Conservation (phyloP, 2,888 invertebrate genomes). For the Lobophora halterata region DNA sequence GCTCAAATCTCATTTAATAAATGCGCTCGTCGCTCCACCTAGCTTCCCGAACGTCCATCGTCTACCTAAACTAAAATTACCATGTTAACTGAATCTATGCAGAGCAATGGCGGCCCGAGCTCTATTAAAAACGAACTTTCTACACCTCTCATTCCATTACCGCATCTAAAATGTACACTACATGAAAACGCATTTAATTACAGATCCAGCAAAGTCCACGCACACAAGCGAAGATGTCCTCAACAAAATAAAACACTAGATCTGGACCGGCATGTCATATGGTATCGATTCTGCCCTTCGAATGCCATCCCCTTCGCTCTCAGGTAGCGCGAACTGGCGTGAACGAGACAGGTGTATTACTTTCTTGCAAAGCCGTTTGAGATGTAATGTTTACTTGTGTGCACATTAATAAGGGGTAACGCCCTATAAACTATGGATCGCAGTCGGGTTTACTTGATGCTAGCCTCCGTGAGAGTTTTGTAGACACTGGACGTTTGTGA, state of each 20-base stretch:
- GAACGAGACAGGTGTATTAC: constrained; percentile 17
- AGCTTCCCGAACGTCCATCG: too few species aligned
- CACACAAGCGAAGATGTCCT: constrained; percentile 58
- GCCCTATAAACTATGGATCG: constrained; percentile 40
- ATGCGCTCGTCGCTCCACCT: too few species aligned
- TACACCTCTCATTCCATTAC: too few species aligned
- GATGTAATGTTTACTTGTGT: constrained; percentile 53
- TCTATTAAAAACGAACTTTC: too few species aligned
- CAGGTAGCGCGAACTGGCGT: constrained; percentile 31
- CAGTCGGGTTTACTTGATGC: constrained; percentile 5
- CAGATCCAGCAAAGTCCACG: constrained; percentile 18
- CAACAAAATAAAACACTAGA: constrained; percentile 70
- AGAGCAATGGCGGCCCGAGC: too few species aligned
- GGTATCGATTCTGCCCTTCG: constrained; percentile 71
- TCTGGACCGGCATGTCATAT: constrained; percentile 62
- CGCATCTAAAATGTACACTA: too few species aligned
- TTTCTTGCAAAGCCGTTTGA: constrained; percentile 34
- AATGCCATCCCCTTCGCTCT: constrained; percentile 46
- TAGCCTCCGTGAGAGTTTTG: too few species aligned
- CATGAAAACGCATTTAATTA: constrained; percentile 2
- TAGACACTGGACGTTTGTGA: too few species aligned
- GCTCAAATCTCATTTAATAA: too few species aligned
- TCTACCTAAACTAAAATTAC: too few species aligned
- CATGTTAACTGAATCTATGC: too few species aligned
- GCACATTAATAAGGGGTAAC: constrained; percentile 59